Conservation (phyloP, 2,113 vertebrate genomes). For the Mesoclemmys tuberculata region DNA sequence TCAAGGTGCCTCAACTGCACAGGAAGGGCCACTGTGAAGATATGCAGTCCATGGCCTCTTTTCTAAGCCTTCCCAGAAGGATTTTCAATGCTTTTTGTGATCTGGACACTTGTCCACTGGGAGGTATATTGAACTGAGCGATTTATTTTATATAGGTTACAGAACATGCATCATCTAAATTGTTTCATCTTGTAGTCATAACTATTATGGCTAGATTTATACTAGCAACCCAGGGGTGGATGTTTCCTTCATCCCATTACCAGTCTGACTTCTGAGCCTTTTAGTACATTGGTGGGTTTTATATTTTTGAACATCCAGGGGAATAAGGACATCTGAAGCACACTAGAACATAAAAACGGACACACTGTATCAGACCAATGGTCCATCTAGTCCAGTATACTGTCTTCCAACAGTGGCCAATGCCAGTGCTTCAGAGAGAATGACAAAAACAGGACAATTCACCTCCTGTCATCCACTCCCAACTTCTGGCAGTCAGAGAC, state of each 20-base stretch:
- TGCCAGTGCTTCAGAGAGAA: background rate
- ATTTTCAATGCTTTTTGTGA: background rate
- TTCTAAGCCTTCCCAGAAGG: background rate
- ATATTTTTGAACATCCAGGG: background rate
- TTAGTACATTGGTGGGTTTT: background rate
- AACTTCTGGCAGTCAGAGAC: background rate
- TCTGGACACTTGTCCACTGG: background rate
- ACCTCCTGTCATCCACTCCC: background rate
- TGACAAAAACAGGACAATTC: background rate
- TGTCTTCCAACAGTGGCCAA: background rate
- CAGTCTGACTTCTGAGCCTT: background rate
- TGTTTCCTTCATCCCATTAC: background rate
- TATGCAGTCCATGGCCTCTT: constrained; percentile 14
- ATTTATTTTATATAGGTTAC: background rate
- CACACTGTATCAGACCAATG: background rate
- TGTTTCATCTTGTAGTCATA: background rate
- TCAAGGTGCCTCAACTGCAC: background rate
- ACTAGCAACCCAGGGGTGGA: background rate
- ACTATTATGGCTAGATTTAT: background rate
- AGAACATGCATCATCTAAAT: background rate
- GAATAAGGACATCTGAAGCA: background rate
- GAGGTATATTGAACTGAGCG: background rate
- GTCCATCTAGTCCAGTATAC: background rate
- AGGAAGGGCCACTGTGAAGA: constrained; percentile 20
- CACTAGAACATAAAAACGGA: background rate